phyloP scores from a whole-genome alignment of 2,113 vertebrate genomes.

The Oriolus oriolus region DNA sequence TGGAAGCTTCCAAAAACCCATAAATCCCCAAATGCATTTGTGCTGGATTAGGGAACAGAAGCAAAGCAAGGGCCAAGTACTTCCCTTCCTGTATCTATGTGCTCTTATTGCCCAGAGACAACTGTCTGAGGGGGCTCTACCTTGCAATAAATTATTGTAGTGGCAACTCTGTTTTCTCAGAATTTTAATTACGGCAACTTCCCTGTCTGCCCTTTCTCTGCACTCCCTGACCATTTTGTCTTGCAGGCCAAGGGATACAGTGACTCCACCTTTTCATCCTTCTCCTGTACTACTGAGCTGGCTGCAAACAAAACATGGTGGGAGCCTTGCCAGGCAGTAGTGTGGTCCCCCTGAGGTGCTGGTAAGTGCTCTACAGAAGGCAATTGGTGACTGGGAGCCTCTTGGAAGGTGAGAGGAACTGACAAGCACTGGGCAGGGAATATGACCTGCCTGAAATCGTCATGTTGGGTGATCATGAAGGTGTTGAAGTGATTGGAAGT shows the following conservation, averaged over 20 bases:
- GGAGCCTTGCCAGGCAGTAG: background rate
- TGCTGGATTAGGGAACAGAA: conserved; percentile 41
- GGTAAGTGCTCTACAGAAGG: background rate
- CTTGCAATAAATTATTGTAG: background rate
- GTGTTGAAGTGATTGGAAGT: background rate
- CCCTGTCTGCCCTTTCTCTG: background rate
- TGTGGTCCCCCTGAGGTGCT: background rate
- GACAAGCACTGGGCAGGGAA: background rate
- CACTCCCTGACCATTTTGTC: background rate
- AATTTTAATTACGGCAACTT: background rate
- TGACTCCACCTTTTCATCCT: background rate
- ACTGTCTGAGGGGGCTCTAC: background rate
- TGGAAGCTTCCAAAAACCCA: conserved; percentile 48
- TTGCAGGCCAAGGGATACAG: background rate
- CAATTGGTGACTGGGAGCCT: background rate
- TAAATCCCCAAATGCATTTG: conserved; percentile 55
- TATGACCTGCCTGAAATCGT: background rate
- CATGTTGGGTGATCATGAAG: background rate
- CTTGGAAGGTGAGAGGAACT: background rate
- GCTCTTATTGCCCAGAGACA: background rate
- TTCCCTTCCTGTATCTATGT: background rate
- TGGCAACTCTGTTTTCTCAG: background rate
- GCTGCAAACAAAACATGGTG: background rate
- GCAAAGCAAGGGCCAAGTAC: background rate
- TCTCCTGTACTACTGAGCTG: background rate